A percentile compares a stretch with the other conserved stretches of the same genome.
These are phyloP conservation scores for Heliconius ismenius DNA, from an alignment of 2,888 invertebrate genomes.

Conservation along the genomic window DNA sequence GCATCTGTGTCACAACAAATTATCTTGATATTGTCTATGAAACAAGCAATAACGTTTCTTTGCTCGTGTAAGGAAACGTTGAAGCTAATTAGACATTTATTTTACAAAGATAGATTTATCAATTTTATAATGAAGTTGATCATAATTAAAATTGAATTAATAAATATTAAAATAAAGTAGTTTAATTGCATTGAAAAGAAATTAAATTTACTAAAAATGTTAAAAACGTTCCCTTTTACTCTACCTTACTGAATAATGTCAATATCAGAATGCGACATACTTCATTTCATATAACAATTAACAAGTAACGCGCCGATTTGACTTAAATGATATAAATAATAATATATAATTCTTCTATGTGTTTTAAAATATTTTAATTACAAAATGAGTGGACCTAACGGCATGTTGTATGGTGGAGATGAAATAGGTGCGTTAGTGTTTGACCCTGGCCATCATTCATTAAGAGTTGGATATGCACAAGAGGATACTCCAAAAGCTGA, in stretches of 20 bases:
- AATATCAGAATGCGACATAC: constrained; percentile 4
- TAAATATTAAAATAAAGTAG: neutral
- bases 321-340: constrained; percentile 2
- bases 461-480: constrained; percentile 96
- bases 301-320: constrained; percentile 21
- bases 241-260: neutral
- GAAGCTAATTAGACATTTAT: neutral
- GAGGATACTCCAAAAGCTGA: constrained; percentile 99
- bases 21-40: neutral
- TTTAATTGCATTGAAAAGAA: neutral
- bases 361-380: constrained; percentile 1
- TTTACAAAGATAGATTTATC: neutral
- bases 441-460: constrained; percentile 90
- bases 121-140: neutral
- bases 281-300: neutral
- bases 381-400: constrained; percentile 78
- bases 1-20: neutral
- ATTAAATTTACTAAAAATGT: neutral
- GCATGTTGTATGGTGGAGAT: constrained; percentile 95
- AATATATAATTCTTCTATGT: neutral
- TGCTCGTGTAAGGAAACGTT: neutral
- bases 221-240: neutral
- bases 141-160: too few species aligned
- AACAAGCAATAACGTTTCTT: constrained; percentile 5
- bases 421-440: constrained; percentile 99